A percentile compares a stretch with the other conserved stretches of the same genome.
phyloP scores from a whole-genome alignment of 2,888 invertebrate species.

The Taphrorychus bicolor region DNA sequence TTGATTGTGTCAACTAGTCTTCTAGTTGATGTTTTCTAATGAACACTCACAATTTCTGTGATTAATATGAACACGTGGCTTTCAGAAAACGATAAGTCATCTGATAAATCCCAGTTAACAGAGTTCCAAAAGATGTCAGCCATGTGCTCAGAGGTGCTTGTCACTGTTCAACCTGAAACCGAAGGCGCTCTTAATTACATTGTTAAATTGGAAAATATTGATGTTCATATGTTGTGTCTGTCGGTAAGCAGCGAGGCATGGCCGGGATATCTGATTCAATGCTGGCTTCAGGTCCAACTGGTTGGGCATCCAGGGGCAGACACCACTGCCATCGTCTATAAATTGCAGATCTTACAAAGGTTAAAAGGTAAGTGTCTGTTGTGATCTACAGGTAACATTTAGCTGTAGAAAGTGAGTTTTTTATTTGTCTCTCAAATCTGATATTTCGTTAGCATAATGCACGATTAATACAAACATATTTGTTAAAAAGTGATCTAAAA shows the following conservation, averaged over 20 bases:
- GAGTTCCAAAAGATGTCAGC: neutral
- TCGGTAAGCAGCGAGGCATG: constrained; percentile 51
- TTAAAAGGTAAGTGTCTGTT: constrained; percentile 66
- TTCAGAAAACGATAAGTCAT: neutral
- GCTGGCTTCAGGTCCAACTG: constrained; percentile 84
- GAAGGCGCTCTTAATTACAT: constrained; percentile 48
- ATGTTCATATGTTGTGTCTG: constrained; percentile 48
- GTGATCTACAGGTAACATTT: no score
- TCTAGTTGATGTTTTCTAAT: no score
- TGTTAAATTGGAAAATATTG: constrained; percentile 50
- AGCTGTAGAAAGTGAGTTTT: no score
- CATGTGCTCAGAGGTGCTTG: neutral
- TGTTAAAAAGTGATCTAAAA: no score
- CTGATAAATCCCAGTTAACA: neutral
- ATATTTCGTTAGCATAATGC: no score
- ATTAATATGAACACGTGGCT: no score
- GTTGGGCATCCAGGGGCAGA: constrained; percentile 85
- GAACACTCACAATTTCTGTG: no score
- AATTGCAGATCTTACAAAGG: constrained; percentile 83
- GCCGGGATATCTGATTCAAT: constrained; percentile 64
- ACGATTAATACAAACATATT: no score
- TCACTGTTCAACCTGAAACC: constrained; percentile 42
- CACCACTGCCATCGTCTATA: constrained; percentile 79
- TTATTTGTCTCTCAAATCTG: no score
- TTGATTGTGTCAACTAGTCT: no score